A percentile compares a stretch with the other conserved stretches of the same genome.
phyloP scores from a whole-genome alignment of 2,888 invertebrate species.

The Phaonia tiefii region DNA sequence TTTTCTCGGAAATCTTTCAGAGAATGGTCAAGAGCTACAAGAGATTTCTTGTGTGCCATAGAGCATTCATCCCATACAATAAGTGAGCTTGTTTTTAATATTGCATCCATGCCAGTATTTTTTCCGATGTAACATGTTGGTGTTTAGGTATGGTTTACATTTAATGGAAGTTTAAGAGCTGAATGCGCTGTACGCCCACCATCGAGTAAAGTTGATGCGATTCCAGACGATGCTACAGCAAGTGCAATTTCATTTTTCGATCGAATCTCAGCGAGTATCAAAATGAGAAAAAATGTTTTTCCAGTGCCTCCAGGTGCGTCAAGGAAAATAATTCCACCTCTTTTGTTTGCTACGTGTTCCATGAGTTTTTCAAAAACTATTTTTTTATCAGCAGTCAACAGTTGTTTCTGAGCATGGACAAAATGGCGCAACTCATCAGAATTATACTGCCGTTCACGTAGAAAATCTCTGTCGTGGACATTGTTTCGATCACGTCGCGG shows the following conservation, averaged over 20 bases:
- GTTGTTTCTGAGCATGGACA: background rate
- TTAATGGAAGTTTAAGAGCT: slow-evolving; percentile 49
- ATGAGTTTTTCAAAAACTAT: slow-evolving; percentile 23
- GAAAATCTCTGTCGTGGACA: slow-evolving; percentile 8
- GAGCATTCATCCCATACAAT: background rate
- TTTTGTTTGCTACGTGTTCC: slow-evolving; percentile 26
- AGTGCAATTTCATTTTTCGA: slow-evolving; percentile 45
- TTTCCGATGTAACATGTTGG: background rate
- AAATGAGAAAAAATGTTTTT: slow-evolving; percentile 29
- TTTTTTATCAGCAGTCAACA: background rate
- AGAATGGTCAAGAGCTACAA: slow-evolving; percentile 36
- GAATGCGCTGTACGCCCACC: slow-evolving; percentile 50
- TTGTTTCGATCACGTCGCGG: slow-evolving; percentile 21
- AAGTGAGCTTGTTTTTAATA: background rate
- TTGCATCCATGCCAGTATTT: background rate
- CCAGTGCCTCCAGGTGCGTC: slow-evolving; percentile 32
- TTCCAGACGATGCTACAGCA: slow-evolving; percentile 41
- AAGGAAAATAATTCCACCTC: slow-evolving; percentile 39
- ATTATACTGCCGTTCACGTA: slow-evolving; percentile 24
- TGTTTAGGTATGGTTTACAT: slow-evolving; percentile 29
- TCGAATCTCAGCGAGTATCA: slow-evolving; percentile 38
- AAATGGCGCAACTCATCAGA: background rate
- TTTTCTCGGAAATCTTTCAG: slow-evolving; percentile 70
- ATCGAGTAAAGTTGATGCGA: slow-evolving; percentile 45
- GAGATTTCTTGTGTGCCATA: background rate